These are phyloP conservation scores for Diabrotica balteata DNA, from an alignment of 2,888 invertebrate genomes.

Conservation along the genomic window DNA sequence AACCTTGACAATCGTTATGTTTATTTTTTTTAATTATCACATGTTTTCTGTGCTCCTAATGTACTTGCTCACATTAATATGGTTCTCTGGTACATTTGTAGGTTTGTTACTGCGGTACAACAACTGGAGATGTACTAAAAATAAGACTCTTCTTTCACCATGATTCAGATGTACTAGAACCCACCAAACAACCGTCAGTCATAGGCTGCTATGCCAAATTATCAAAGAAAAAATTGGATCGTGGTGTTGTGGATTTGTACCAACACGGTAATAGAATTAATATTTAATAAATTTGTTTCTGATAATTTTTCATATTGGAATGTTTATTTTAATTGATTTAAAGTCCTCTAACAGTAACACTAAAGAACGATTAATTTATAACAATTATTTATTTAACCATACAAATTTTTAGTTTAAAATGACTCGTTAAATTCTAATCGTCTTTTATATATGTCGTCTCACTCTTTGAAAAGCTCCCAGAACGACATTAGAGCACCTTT, in stretches of 20 bases:
- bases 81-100: conserved; percentile 23
- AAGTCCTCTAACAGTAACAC: no score
- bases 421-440: no score
- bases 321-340: no score
- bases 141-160: conserved; percentile 68
- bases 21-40: not conserved
- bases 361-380: no score
- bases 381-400: no score
- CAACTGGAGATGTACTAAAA: conserved; percentile 77
- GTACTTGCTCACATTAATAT: not conserved
- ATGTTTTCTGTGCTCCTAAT: not conserved
- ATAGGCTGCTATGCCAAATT: conserved; percentile 68
- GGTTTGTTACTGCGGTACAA: conserved; percentile 82
- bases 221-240: conserved; percentile 61
- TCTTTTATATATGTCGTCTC: no score
- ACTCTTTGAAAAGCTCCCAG: no score
- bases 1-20: no score
- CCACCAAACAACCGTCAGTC: conserved; percentile 65
- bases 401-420: no score
- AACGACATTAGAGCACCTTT: no score
- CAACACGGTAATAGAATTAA: conserved; percentile 59
- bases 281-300: no score
- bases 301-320: no score
- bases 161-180: conserved; percentile 64
- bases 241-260: conserved; percentile 67